Evolutionary conservation across 2,113 vertebrate genomes (phyloP), one percentile per base, ranked within the genome.

Genomic region (Hepsetus odoe): DNA sequence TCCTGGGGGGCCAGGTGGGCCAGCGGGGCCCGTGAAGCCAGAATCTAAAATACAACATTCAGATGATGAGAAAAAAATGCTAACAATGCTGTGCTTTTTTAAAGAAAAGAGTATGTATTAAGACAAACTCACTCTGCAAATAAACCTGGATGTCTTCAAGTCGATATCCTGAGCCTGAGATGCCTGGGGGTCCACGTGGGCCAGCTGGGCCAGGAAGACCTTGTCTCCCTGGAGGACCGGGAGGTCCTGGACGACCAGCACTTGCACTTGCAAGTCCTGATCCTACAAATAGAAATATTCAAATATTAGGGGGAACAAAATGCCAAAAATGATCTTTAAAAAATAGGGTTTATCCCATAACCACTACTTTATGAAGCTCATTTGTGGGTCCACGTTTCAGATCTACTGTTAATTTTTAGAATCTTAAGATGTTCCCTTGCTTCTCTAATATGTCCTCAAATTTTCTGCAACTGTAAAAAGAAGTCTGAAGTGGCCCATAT

Each of bases 1-100:
- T 1, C 97, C 97, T 0, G 90, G 94, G 4, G 96, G 96, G 0
- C 97, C 97, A 10, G 90, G 95, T n/a, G 88, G 88, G 2, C 95
- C 97, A 26, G 92, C 92, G 56, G 88, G 53, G 20, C 91, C 90
- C 83, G 85, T 87, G 77, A 92, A 88, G 0, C 87, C 87, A 80
- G 89, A 87, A 71, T 85, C 92, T 94, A 73, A 30, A 74, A 55
- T 32, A 58, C 22, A 53, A 26, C 28, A 55, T 28, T 14, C 28
- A 62, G 9, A 72, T 20, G 56, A n/a, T 80, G 49, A 56, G 59
- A 68, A 24, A 6, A 18, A 12, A 26, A 22, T 49, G 42, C 8
- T 58, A n/a, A 26, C 22, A 55, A 51, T 14, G 5, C 1, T 16
- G 11, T 22, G 46, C 22, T 49, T 44, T 24, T 18, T 64, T 40